phyloP scores from a whole-genome alignment of 2,797 vertebrate genomes.

The Macroramphosus scolopax region DNA sequence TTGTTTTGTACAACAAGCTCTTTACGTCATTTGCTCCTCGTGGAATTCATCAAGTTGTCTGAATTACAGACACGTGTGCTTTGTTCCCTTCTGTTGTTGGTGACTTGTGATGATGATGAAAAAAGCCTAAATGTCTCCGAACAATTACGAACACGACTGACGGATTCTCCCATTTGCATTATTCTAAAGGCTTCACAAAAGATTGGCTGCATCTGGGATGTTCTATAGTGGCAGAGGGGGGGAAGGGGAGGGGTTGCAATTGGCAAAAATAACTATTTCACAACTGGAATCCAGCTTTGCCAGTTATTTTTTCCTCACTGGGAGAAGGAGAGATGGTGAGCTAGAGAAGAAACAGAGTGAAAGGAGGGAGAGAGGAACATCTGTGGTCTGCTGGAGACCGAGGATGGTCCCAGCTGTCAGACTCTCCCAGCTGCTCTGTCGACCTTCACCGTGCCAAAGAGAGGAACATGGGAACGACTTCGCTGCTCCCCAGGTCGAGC shows the following conservation, averaged over 20 bases:
- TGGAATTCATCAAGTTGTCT: too few relatives aligned
- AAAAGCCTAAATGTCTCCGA: too few relatives aligned
- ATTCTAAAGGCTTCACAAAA: slow-evolving; percentile 56
- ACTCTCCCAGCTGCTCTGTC: slow-evolving; percentile 67
- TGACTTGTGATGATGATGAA: too few relatives aligned
- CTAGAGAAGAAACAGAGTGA: slow-evolving; percentile 18
- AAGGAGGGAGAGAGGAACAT: slow-evolving; percentile 55
- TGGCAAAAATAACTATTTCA: slow-evolving; percentile 62
- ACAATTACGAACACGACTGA: too few relatives aligned
- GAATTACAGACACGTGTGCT: too few relatives aligned
- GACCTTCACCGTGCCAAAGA: slow-evolving; percentile 54
- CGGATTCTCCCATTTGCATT: slow-evolving; percentile 37
- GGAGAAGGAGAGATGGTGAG: slow-evolving; percentile 31
- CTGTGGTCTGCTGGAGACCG: slow-evolving; percentile 69
- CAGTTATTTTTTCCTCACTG: slow-evolving; percentile 32
- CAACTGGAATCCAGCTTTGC: slow-evolving; percentile 49
- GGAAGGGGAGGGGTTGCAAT: slow-evolving; percentile 32
- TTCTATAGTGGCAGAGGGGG: slow-evolving; percentile 2
- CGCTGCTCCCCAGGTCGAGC: slow-evolving; percentile 29
- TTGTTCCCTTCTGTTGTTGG: too few relatives aligned
- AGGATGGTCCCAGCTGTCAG: slow-evolving; percentile 72
- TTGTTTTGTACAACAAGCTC: too few relatives aligned
- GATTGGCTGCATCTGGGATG: slow-evolving; percentile 55
- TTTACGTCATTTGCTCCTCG: too few relatives aligned
- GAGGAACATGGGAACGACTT: slow-evolving; percentile 51